Evolutionary conservation across 2,888 invertebrate species (phyloP).

Genomic region (Polydrusus pterygomalis): DNA sequence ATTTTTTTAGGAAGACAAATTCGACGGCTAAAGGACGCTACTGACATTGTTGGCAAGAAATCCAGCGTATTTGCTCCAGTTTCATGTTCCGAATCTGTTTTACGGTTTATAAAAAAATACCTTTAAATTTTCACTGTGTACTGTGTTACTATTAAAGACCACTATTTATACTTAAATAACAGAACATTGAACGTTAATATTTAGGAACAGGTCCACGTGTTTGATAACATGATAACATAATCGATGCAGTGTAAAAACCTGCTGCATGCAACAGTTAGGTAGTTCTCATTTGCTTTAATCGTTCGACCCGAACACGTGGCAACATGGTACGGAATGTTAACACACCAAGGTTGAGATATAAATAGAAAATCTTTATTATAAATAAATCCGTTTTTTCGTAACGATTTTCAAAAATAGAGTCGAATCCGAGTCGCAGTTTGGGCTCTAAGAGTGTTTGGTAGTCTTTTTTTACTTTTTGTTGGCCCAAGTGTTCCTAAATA

Average conservation of each 20-base stretch:
- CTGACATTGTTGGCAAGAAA: constrained; percentile 56
- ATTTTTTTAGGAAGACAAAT: background rate
- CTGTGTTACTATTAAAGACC: background rate
- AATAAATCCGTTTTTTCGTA: constrained; percentile 70
- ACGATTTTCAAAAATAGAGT: constrained; percentile 65
- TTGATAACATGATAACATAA: background rate
- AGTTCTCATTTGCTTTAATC: constrained; percentile 35
- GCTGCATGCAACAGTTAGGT: constrained; percentile 38
- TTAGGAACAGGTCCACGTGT: constrained; percentile 12
- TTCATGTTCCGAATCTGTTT: constrained; percentile 48
- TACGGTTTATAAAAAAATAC: constrained; percentile 29
- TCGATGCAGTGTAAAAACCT: constrained; percentile 11
- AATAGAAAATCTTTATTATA: constrained; percentile 72
- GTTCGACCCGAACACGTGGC: constrained; percentile 61
- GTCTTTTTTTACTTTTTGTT: constrained; percentile 54
- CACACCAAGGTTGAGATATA: constrained; percentile 70
- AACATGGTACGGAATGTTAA: constrained; percentile 69
- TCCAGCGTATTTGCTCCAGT: constrained; percentile 53
- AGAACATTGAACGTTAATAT: constrained; percentile 15
- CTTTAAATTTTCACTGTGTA: constrained; percentile 23
- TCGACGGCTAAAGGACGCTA: constrained; percentile 40
- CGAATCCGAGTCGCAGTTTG: constrained; percentile 37
- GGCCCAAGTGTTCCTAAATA: constrained; percentile 58
- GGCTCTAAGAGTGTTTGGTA: constrained; percentile 49
- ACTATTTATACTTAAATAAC: constrained; percentile 22